Percentiles rank a stretch among this genome's conserved stretches.
Conservation (phyloP, 2,113 vertebrate species). For the Odocoileus virginianus region DNA sequence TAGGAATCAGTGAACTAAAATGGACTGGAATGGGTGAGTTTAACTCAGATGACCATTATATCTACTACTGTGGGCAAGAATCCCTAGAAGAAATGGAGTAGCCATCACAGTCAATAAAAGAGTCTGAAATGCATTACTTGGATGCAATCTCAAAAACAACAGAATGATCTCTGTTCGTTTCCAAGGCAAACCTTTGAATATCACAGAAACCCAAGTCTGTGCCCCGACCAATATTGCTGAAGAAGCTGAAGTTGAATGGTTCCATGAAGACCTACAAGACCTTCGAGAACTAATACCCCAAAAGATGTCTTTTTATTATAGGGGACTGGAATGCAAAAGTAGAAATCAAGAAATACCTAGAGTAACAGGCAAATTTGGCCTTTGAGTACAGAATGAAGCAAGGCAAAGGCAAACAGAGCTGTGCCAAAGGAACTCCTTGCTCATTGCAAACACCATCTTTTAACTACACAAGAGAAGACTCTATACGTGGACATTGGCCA, state of each 20-base stretch:
- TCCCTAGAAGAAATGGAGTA: not conserved
- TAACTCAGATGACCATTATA: not conserved
- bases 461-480: not conserved
- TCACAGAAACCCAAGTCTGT: not conserved
- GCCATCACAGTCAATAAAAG: not conserved
- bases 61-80: not conserved
- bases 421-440: fast-evolving
- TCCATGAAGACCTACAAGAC: not conserved
- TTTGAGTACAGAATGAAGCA: not conserved
- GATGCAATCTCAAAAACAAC: not conserved
- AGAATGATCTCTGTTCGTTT: not conserved
- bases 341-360: not conserved
- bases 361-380: not conserved
- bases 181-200: not conserved
- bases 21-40: not conserved
- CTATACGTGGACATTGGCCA: not conserved
- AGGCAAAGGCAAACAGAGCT: not conserved
- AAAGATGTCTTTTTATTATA: not conserved
- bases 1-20: not conserved
- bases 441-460: not conserved
- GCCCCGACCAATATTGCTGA: not conserved
- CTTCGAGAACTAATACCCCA: fast-evolving
- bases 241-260: not conserved
- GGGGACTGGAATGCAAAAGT: not conserved
- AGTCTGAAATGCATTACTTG: not conserved